phyloP scores from a whole-genome alignment of 2,113 vertebrate species.

The Dipodomys spectabilis region DNA sequence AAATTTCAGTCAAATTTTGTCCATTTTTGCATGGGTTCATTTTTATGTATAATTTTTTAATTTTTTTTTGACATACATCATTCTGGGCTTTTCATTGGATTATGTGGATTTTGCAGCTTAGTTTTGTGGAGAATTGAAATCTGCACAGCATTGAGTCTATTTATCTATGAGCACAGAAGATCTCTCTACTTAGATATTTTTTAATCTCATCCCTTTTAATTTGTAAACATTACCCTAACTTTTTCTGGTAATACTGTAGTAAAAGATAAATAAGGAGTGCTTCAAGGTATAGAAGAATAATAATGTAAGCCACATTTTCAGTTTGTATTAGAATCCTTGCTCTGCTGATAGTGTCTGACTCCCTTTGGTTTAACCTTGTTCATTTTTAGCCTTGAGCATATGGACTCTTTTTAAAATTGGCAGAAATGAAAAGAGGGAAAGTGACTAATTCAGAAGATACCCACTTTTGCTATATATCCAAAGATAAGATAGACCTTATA shows the following conservation, averaged over 20 bases:
- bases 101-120: not conserved
- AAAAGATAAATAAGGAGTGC: not conserved
- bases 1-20: not conserved
- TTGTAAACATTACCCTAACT: not conserved
- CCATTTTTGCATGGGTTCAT: not conserved
- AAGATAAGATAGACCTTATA: constrained; percentile 48
- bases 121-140: constrained; percentile 51
- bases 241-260: constrained; percentile 22
- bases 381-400: constrained; percentile 67
- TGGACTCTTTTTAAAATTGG: constrained; percentile 64
- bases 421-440: constrained; percentile 56
- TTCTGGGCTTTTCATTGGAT: constrained; percentile 17
- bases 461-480: constrained; percentile 37
- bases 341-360: constrained; percentile 45
- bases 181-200: not conserved
- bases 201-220: constrained; percentile 33
- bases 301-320: constrained; percentile 2
- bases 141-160: constrained; percentile 7
- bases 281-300: not conserved
- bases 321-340: constrained; percentile 35
- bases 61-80: not conserved
- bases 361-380: constrained; percentile 65
- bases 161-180: not conserved
- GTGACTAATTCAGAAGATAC: constrained; percentile 36
- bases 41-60: not conserved